These are phyloP conservation scores for Parnassius glacialis DNA, from an alignment of 2,888 invertebrate genomes.

Conservation along the genomic window DNA sequence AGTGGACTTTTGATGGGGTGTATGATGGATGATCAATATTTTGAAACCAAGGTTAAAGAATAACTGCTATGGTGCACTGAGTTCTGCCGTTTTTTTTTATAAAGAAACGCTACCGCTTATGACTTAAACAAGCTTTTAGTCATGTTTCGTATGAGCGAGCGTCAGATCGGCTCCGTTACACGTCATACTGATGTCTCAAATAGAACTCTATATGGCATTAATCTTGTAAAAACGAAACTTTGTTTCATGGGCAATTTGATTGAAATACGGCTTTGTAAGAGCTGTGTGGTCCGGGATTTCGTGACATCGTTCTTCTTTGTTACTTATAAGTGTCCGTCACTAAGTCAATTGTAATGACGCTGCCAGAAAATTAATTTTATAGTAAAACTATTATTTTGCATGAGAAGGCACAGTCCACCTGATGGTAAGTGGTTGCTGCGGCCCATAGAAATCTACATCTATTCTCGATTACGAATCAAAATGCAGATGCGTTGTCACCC, in stretches of 20 bases:
- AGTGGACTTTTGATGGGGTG: too few species aligned
- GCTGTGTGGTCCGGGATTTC: constrained; percentile 19
- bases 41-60: too few species aligned
- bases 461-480: too few species aligned
- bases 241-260: constrained; percentile 21
- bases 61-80: too few species aligned
- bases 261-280: constrained; percentile 15
- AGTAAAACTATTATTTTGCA: too few species aligned
- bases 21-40: too few species aligned
- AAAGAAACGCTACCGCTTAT: constrained; percentile 13
- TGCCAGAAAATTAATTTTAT: too few species aligned
- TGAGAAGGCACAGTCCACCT: too few species aligned
- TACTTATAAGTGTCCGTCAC: background rate
- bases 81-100: background rate
- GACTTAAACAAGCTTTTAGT: constrained; percentile 17
- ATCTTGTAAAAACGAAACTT: constrained; percentile 27
- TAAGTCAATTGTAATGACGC: too few species aligned
- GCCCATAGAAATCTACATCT: too few species aligned
- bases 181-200: constrained; percentile 26
- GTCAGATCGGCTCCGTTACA: constrained; percentile 13
- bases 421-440: too few species aligned
- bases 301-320: background rate
- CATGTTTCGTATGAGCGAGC: constrained; percentile 23
- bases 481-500: too few species aligned
- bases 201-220: constrained; percentile 27